Conservation (phyloP, 2,888 invertebrate species). For the Eupithecia dodoneata region DNA sequence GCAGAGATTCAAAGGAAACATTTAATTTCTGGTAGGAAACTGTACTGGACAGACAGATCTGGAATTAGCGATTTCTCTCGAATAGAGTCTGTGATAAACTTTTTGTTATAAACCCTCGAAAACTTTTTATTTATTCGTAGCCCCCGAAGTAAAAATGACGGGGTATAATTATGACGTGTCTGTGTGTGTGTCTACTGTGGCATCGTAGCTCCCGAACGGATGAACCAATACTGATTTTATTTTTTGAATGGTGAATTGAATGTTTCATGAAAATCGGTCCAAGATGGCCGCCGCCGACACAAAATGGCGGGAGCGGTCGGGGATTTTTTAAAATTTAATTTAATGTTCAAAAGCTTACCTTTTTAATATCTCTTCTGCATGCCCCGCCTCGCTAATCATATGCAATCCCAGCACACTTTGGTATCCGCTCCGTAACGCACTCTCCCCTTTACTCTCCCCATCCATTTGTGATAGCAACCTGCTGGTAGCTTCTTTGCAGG, state of each 20-base stretch:
- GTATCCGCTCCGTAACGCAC: conserved; percentile 73
- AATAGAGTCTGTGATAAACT: not conserved
- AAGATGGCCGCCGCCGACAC: no score
- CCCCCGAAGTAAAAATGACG: no score
- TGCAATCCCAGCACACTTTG: conserved; percentile 76
- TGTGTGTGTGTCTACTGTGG: no score
- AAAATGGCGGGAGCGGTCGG: no score
- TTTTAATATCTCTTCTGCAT: conserved; percentile 66
- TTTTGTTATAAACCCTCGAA: no score
- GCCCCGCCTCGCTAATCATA: conserved; percentile 72
- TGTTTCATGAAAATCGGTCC: no score
- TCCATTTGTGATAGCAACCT: conserved; percentile 70
- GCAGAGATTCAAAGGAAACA: not conserved
- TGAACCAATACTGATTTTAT: no score
- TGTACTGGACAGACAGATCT: not conserved
- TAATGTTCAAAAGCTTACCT: conserved; percentile 55
- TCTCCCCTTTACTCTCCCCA: conserved; percentile 71
- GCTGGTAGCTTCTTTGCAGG: conserved; percentile 71
- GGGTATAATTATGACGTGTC: no score
- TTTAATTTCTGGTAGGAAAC: not conserved
- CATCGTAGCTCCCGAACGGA: no score
- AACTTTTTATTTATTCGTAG: no score
- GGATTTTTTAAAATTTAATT: no score
- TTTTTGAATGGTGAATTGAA: no score
- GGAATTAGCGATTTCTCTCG: not conserved